Conservation (phyloP, 1,140 invertebrate genomes). For the Lepidurus packardi region DNA sequence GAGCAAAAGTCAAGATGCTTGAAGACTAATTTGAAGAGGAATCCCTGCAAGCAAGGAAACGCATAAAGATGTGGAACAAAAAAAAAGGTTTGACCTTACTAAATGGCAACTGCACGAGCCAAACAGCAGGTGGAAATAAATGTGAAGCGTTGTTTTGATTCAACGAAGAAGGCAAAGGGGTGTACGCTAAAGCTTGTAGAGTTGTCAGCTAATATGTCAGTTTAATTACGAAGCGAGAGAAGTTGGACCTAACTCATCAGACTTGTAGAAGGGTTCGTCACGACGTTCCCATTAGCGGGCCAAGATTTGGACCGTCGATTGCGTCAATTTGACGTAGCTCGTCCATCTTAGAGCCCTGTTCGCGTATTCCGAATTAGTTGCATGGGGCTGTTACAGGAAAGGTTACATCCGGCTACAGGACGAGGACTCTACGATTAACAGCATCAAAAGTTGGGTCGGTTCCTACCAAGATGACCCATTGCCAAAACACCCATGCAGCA, state of each 20-base stretch:
- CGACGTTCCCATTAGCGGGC: background rate
- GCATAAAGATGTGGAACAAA: background rate
- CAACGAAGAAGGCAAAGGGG: background rate
- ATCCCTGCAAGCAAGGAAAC: background rate
- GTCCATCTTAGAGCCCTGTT: background rate
- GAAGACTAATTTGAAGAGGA: no score
- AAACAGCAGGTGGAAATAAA: background rate
- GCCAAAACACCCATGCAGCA: background rate
- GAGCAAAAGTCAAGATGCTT: no score
- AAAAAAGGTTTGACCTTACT: background rate
- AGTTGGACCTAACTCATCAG: background rate
- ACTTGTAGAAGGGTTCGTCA: conserved; percentile 3
- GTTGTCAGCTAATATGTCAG: conserved; percentile 6
- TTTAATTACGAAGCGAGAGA: background rate
- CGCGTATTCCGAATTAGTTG: background rate
- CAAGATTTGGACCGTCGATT: background rate
- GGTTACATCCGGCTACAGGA: conserved; percentile 13
- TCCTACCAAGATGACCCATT: background rate
- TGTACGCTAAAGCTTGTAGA: background rate
- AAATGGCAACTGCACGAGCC: background rate
- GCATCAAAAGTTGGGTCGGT: background rate
- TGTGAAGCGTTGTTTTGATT: background rate
- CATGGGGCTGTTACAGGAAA: background rate
- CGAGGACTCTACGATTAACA: background rate
- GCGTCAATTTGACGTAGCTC: background rate